A percentile compares a stretch with the other conserved stretches of the same genome.
phyloP scores from a whole-genome alignment of 1,140 invertebrate genomes.

The Drosophila murphyi region DNA sequence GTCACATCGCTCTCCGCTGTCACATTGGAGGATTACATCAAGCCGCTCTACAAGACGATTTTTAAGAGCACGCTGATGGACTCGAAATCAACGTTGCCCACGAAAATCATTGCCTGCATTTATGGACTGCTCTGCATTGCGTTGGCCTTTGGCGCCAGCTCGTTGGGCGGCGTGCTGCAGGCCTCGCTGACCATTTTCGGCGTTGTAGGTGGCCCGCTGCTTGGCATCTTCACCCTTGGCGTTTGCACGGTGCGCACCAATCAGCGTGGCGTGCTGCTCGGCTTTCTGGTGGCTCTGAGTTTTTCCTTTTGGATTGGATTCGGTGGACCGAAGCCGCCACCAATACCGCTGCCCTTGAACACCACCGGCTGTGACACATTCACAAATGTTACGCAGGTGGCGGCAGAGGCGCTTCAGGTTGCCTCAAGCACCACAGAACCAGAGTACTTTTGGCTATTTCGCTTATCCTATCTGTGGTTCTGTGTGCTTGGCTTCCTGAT shows the following conservation, averaged over 20 bases:
- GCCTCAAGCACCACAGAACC: conserved; percentile 22
- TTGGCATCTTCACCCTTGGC: conserved; percentile 92
- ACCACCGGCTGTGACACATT: conserved; percentile 85
- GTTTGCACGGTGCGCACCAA: conserved; percentile 89
- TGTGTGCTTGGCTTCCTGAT: conserved; percentile 89
- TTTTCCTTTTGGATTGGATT: conserved; percentile 94
- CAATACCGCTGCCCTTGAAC: conserved; percentile 86
- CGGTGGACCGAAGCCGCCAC: conserved; percentile 89
- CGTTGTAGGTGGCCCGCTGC: conserved; percentile 91
- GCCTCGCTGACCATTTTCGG: conserved; percentile 92
- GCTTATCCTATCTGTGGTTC: conserved; percentile 95
- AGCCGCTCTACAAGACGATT: conserved; percentile 85
- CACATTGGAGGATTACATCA: conserved; percentile 92
- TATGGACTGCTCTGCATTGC: conserved; percentile 90
- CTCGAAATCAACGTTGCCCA: conserved; percentile 83
- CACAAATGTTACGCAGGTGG: conserved; percentile 42
- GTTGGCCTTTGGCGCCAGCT: conserved; percentile 89
- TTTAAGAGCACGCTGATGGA: conserved; percentile 66
- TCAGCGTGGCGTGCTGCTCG: conserved; percentile 89
- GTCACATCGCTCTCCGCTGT: conserved; percentile 93
- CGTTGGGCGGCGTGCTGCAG: conserved; percentile 90
- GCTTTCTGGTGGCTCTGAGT: conserved; percentile 88
- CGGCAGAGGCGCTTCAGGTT: conserved; percentile 28
- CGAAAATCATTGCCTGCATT: conserved; percentile 88
- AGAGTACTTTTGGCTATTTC: conserved; percentile 74